Conservation (phyloP, 2,888 invertebrate genomes). For the Mycalesis mineus region DNA sequence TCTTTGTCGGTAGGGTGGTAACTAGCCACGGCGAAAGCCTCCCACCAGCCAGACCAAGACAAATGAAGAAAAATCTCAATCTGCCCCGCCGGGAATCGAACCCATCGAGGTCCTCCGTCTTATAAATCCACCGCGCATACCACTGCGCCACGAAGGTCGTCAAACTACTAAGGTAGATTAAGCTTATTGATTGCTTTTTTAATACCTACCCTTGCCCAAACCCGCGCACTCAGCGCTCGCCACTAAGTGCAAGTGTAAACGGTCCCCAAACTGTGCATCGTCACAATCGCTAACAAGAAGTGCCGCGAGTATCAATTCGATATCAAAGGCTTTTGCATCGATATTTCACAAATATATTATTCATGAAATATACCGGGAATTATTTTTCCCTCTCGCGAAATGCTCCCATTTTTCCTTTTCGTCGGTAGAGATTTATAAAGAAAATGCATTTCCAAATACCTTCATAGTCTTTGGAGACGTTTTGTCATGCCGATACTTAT, state of each 20-base stretch:
- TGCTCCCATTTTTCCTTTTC: conserved; percentile 1
- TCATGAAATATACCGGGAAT: conserved; percentile 1
- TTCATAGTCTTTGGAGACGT: background rate
- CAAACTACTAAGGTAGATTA: too few species aligned
- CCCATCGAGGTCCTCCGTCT: too few species aligned
- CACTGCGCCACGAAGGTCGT: too few species aligned
- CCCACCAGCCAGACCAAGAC: too few species aligned
- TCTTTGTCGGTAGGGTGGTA: too few species aligned
- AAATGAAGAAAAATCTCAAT: too few species aligned
- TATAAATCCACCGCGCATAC: too few species aligned
- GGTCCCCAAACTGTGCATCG: background rate
- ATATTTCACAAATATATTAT: conserved; percentile 4
- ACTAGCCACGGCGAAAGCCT: too few species aligned
- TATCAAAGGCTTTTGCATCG: conserved; percentile 3
- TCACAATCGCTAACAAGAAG: background rate
- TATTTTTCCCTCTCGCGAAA: conserved; percentile 5
- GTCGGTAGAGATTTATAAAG: background rate
- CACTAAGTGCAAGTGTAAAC: background rate
- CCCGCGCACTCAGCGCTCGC: too few species aligned
- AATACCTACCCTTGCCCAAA: too few species aligned
- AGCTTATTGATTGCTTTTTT: too few species aligned
- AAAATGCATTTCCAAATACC: conserved; percentile 1
- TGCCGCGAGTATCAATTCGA: background rate
- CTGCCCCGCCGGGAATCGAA: too few species aligned
- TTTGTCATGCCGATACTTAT: conserved; percentile 11